Evolutionary conservation across 2,797 vertebrate species (phyloP).

Genomic region (Kryptolebias ocellatus): DNA sequence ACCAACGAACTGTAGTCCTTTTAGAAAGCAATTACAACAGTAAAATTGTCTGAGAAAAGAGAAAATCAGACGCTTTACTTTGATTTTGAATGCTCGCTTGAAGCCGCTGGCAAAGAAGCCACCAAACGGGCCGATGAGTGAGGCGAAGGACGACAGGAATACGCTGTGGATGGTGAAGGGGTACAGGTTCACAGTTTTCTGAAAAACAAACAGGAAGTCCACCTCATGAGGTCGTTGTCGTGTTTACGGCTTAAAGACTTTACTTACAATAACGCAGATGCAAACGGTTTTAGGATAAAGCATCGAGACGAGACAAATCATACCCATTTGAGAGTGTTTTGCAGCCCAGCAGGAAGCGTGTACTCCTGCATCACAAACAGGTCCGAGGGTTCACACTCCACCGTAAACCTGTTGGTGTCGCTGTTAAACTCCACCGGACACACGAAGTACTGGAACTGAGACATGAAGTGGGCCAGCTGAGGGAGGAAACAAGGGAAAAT

Average conservation of each 20-base stretch:
- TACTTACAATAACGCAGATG: not conserved
- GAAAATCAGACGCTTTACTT: conserved; percentile 76
- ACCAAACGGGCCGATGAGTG: conserved; percentile 94
- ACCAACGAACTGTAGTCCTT: no score
- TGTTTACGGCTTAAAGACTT: no score
- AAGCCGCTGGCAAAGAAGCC: conserved; percentile 99
- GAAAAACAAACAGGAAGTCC: not conserved
- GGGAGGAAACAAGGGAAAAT: not conserved
- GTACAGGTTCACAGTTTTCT: conserved; percentile 91
- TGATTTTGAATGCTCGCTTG: conserved; percentile 98
- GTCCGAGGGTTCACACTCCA: conserved; percentile 91
- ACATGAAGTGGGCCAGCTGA: conserved; percentile 91
- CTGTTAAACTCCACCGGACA: conserved; percentile 94
- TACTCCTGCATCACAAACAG: conserved; percentile 93
- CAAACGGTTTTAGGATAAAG: not conserved
- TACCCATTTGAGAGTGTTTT: conserved; percentile 85
- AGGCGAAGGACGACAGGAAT: conserved; percentile 91
- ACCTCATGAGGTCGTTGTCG: no score
- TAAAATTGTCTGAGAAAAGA: not conserved
- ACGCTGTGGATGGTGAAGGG: conserved; percentile 97
- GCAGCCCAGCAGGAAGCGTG: conserved; percentile 84
- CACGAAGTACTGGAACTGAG: conserved; percentile 93
- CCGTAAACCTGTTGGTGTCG: conserved; percentile 90
- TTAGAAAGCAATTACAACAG: no score
- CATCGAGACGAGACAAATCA: conserved; percentile 30